phyloP scores from a whole-genome alignment of 2,113 vertebrate genomes.

The Chaenogobius annularis region DNA sequence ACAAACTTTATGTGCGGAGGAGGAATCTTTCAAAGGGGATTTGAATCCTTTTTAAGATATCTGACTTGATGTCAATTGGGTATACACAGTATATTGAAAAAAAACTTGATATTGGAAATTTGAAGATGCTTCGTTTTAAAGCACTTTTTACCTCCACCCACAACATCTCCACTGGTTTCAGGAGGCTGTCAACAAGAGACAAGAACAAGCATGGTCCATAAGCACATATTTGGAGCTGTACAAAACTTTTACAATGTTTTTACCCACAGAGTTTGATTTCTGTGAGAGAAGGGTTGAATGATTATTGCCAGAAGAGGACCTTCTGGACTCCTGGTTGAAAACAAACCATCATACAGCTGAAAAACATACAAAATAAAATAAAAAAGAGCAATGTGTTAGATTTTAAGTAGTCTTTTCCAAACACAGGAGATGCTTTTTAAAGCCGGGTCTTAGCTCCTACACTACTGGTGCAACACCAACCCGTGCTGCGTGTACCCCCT shows the following conservation, averaged over 20 bases:
- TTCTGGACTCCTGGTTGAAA: background rate
- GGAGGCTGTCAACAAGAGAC: constrained; percentile 11
- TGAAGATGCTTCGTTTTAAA: constrained; percentile 4
- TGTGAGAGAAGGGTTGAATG: background rate
- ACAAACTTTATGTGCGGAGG: background rate
- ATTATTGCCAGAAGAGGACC: background rate
- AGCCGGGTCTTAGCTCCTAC: constrained; percentile 2
- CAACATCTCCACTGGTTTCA: constrained; percentile 5
- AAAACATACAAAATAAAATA: background rate
- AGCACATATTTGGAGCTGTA: constrained; percentile 3
- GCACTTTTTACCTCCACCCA: constrained; percentile 11
- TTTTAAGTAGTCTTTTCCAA: background rate
- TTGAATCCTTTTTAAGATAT: constrained; percentile 6
- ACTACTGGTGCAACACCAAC: constrained; percentile 8
- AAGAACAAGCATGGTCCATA: background rate
- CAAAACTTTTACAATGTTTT: constrained; percentile 11
- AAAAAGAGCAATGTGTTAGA: background rate
- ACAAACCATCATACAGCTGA: background rate
- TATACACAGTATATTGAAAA: background rate
- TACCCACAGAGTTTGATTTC: constrained; percentile 1
- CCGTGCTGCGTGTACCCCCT: constrained; percentile 48
- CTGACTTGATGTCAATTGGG: background rate
- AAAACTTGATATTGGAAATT: background rate
- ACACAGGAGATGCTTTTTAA: constrained; percentile 19
- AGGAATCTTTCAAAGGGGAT: constrained; percentile 3